phyloP scores from a whole-genome alignment of 2,113 vertebrate genomes.

The Plestiodon gilberti region DNA sequence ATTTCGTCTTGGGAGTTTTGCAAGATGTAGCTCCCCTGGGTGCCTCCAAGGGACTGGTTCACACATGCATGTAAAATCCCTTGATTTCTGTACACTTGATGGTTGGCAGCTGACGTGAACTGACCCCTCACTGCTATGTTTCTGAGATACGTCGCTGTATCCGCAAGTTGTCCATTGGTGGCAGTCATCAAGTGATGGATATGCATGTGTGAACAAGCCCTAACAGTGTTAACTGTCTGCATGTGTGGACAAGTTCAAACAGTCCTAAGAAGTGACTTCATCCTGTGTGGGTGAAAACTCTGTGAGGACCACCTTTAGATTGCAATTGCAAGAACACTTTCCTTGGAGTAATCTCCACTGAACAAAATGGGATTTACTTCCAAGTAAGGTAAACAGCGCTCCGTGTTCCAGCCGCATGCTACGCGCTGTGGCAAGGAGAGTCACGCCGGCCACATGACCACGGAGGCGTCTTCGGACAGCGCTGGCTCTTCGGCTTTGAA shows the following conservation, averaged over 20 bases:
- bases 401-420: too few species aligned
- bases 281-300: neutral
- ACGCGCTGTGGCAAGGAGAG: too few species aligned
- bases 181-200: neutral
- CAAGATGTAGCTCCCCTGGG: neutral
- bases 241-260: neutral
- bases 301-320: neutral
- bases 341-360: too few species aligned
- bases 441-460: too few species aligned
- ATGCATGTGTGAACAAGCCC: neutral
- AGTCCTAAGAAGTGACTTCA: neutral
- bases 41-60: neutral
- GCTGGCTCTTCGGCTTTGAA: too few species aligned
- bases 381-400: too few species aligned
- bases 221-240: too few species aligned
- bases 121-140: neutral
- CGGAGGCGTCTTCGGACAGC: too few species aligned
- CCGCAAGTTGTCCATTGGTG: neutral
- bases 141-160: neutral
- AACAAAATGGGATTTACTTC: too few species aligned
- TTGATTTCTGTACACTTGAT: neutral
- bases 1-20: neutral
- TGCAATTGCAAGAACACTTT: too few species aligned
- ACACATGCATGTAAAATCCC: neutral
- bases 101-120: neutral